Base-by-base conservation (phyloP, 2,888 invertebrate species). In the Liposcelis brunnea region DNA sequence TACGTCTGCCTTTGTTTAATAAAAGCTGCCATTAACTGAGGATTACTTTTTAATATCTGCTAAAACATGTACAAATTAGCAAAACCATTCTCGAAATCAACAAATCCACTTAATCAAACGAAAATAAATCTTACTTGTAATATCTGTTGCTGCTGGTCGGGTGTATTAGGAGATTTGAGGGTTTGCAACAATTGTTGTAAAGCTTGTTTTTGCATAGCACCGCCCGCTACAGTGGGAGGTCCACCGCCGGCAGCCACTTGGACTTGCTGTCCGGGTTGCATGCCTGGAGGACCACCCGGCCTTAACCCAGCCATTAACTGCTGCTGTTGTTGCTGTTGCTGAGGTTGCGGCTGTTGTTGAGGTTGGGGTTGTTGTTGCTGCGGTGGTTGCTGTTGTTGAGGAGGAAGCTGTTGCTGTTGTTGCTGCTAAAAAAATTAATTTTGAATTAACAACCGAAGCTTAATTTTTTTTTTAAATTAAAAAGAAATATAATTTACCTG, bases 1-100 rank as follows among this genome's bases (percentile, higher is more conserved):
- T 51, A 49, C 42, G 46, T 43, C 67, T 82, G 79, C 60, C 85
- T 70, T 62, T 87, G 86, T 58, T 90, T 89, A 52, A 94, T 84
- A 60, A 90, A 90, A 45, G 91, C 89, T 46, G 91, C 89, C 89
- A 94, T 93, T 40, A 95, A 71, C 55, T 86, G 87, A 34, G 94
- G 94, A 67, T 93, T 90, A 52, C 84, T 81, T 65, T 91, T 91
- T 51, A 94, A 74, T 58, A 94, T 89, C 57, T 81, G 78, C 7
- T 15, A 40, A 19, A 12, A 40, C 5, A 35, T 7, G 26, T 26
- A 26, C 26, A 26, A 26, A 26, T 6, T 6, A 26, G n/a, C n/a
- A n/a, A n/a, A n/a, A n/a, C n/a, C n/a, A n/a, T n/a, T n/a, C n/a
- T n/a, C n/a, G n/a, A n/a, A n/a, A n/a, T n/a, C n/a, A n/a, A n/a